A percentile compares a stretch with the other conserved stretches of the same genome.
Evolutionary conservation across 2,888 invertebrate genomes (phyloP).

Genomic region (Saturnia japonica): DNA sequence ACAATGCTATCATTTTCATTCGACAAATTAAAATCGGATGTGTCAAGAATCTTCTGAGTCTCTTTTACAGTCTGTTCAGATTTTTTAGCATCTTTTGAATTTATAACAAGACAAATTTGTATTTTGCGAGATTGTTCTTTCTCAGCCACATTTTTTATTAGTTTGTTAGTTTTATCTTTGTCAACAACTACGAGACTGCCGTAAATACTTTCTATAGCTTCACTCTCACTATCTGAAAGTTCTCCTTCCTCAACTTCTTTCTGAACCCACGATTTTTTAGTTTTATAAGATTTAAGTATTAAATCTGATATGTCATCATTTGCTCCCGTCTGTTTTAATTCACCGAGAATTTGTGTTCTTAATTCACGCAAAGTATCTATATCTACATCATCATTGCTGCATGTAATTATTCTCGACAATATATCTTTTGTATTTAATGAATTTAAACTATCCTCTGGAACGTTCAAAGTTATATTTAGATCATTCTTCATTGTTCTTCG

Average conservation of each 20-base stretch:
- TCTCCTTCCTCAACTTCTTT: constrained; percentile 74
- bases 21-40: constrained; percentile 59
- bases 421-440: constrained; percentile 72
- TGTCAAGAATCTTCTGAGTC: constrained; percentile 31
- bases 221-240: constrained; percentile 75
- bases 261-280: constrained; percentile 40
- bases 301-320: constrained; percentile 74
- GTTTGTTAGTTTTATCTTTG: constrained; percentile 35
- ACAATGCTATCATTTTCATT: constrained; percentile 27
- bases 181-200: constrained; percentile 62
- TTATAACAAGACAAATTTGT: constrained; percentile 63
- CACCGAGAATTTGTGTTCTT: constrained; percentile 71
- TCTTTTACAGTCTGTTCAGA: constrained; percentile 23
- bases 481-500: constrained; percentile 49
- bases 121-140: constrained; percentile 56
- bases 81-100: constrained; percentile 31
- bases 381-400: constrained; percentile 71
- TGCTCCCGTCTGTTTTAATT: constrained; percentile 70
- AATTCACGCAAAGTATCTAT: constrained; percentile 74
- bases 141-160: constrained; percentile 35
- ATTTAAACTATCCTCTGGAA: constrained; percentile 67
- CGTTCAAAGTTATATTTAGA: constrained; percentile 72
- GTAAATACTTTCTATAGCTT: constrained; percentile 70
- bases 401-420: constrained; percentile 68
- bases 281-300: constrained; percentile 68